Base-by-base conservation (phyloP, 2,113 vertebrate genomes). In the Dermatemys mawii region DNA sequence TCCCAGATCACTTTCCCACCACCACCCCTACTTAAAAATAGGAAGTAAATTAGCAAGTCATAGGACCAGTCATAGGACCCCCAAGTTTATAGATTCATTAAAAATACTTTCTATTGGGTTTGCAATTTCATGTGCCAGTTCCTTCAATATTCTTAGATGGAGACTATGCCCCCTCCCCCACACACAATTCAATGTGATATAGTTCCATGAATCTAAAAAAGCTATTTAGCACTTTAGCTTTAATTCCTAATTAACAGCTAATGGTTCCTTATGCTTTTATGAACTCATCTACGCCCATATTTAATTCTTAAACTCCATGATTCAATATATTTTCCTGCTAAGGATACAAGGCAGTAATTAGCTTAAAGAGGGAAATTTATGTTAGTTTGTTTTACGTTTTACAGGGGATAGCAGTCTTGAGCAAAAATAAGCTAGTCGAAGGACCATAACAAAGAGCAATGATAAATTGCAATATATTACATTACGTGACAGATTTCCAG, bases 181-280 rank as follows among this genome's bases (percentile, higher is more conserved):
- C n/a, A n/a, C n/a, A n/a, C n/a, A n/a, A n/a, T n/a, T n/a, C n/a
- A n/a, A n/a, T n/a, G n/a, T 46, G 1, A 70, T 38, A 38, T 38
- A 70, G n/a, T 38, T 1, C 63, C 19, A 38, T 70, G 63, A 93
- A 53, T 89, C 83, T 94, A 76, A 92, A 91, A 90, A 96, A 44
- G 81, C 44, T 87, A 93, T 92, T 94, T 95, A 96, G 83, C 83
- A 87, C 53, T 95, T 96, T 87, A 93, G 50, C 60, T 95, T 95
- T 93, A 94, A 96, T 96, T 97, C 85, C 50, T 93, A 96, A 96
- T 96, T 97, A 96, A 83, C 73, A 89, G n/a, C 32, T 88, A 96
- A 88, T 96, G 84, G 96, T 96, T 93, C 88, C 75, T 93, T 85
- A 84, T 81, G 85, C 44, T 90, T 94, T 96, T 82, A 92, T 82